A percentile compares a stretch with the other conserved stretches of the same genome.
Conservation (phyloP, 2,797 vertebrate species). For the Huso huso region DNA sequence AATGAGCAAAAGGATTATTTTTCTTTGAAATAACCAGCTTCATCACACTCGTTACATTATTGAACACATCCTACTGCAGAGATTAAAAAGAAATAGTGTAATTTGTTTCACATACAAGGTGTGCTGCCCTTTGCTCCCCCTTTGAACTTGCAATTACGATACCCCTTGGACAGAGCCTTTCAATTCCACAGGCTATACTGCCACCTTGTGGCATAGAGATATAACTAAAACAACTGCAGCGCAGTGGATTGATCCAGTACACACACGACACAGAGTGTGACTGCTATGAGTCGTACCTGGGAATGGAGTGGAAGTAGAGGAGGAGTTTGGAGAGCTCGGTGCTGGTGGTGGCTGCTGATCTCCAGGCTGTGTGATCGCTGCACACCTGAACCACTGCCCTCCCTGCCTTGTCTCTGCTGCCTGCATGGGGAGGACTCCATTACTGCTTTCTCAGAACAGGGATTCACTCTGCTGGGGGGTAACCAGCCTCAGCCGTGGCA, state of each 20-base stretch:
- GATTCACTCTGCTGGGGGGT: neutral
- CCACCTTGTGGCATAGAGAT: slow-evolving; percentile 37
- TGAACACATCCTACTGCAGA: neutral
- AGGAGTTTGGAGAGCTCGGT: slow-evolving; percentile 61
- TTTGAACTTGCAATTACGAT: too few relatives aligned
- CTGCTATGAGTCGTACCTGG: slow-evolving; percentile 63
- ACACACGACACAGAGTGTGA: neutral
- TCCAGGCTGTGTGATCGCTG: slow-evolving; percentile 59
- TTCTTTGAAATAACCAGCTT: neutral
- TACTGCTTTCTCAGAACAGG: neutral
- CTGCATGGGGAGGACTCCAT: slow-evolving; percentile 38
- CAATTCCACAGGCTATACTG: slow-evolving; percentile 17
- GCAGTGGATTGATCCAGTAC: neutral
- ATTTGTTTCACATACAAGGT: too few relatives aligned
- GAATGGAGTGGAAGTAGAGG: slow-evolving; percentile 68
- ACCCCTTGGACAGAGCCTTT: too few relatives aligned
- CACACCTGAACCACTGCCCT: slow-evolving; percentile 75
- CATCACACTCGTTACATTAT: neutral
- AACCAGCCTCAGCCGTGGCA: too few relatives aligned
- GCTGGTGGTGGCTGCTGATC: slow-evolving; percentile 49
- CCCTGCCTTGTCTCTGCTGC: slow-evolving; percentile 69
- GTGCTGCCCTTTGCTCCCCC: too few relatives aligned
- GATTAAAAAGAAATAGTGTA: neutral
- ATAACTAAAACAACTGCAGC: neutral
- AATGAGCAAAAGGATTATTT: slow-evolving; percentile 14